A percentile compares a stretch with the other conserved stretches of the same genome.
Conservation (phyloP, 2,113 vertebrate genomes). For the Pyrgilauda ruficollis region DNA sequence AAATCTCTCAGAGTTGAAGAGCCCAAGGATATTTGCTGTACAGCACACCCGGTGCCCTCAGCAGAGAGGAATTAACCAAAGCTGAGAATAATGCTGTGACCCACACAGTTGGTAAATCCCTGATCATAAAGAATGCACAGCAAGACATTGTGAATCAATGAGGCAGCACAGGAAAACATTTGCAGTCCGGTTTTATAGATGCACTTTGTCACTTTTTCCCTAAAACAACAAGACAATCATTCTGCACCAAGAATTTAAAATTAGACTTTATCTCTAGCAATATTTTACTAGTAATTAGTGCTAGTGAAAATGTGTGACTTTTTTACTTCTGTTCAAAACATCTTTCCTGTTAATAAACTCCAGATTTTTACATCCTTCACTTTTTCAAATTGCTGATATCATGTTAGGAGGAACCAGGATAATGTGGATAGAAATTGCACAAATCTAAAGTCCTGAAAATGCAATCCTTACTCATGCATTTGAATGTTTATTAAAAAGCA, state of each 20-base stretch:
- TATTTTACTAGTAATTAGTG: not conserved
- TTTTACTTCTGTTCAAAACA: not conserved
- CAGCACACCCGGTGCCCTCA: not conserved
- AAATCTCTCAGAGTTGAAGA: not conserved
- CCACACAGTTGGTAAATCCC: not conserved
- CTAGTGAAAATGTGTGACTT: not conserved
- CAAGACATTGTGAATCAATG: not conserved
- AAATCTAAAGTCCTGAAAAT: not conserved
- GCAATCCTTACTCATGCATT: not conserved
- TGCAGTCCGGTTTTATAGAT: not conserved
- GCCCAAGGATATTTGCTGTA: not conserved
- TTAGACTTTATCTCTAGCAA: not conserved
- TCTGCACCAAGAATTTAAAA: not conserved
- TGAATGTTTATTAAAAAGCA: not conserved
- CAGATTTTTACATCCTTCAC: not conserved
- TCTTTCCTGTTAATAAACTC: not conserved
- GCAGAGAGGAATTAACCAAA: constrained; percentile 7
- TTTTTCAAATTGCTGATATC: not conserved
- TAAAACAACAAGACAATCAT: not conserved
- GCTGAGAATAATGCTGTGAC: not conserved
- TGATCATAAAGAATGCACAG: not conserved
- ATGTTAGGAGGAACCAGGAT: not conserved
- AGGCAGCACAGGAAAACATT: constrained; percentile 8
- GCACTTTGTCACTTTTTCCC: not conserved
- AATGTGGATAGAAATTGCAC: constrained; percentile 31